These are phyloP conservation scores for Ophiothrix spiculata DNA, from an alignment of 35 echinoderm and acorn worm species.

Conservation along the genomic window DNA sequence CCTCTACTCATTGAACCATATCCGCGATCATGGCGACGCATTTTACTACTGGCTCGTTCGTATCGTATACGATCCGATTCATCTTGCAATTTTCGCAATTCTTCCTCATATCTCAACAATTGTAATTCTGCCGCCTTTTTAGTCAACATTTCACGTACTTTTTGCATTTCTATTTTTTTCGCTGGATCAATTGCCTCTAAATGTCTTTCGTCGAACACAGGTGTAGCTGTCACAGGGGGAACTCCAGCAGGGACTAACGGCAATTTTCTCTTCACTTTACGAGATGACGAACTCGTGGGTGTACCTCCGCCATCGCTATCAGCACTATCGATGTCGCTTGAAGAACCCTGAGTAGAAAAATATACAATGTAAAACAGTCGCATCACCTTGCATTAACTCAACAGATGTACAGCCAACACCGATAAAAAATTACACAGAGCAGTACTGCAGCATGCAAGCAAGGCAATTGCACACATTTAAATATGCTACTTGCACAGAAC, in stretches of 20 bases:
- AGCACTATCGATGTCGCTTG: constrained; percentile 82
- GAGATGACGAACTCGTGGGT: constrained; percentile 35
- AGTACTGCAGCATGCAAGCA: too few species aligned
- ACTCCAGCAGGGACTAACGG: constrained; percentile 64
- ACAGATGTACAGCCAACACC: too few species aligned
- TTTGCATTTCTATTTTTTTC: constrained; percentile 66
- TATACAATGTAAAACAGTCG: too few species aligned
- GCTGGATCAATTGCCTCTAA: constrained; percentile 42
- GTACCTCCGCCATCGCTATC: constrained; percentile 70
- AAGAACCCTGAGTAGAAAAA: constrained; percentile 69
- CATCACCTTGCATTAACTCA: too few species aligned
- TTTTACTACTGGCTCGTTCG: constrained; percentile 36
- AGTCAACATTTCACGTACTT: constrained; percentile 72
- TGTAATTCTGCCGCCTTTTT: constrained; percentile 85
- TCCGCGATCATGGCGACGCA: constrained; percentile 32
- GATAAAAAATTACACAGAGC: too few species aligned
- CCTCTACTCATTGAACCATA: constrained; percentile 9
- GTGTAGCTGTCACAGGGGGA: constrained; percentile 43
- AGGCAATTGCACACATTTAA: too few species aligned
- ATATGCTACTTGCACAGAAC: too few species aligned
- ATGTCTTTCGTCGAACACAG: constrained; percentile 18
- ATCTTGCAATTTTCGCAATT: constrained; percentile 41
- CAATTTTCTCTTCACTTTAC: constrained; percentile 68
- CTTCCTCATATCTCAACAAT: constrained; percentile 63
- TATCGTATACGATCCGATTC: constrained; percentile 38